Evolutionary conservation across 92 coral and sea anemone genomes (phyloP).

Genomic region (Porites lobata): DNA sequence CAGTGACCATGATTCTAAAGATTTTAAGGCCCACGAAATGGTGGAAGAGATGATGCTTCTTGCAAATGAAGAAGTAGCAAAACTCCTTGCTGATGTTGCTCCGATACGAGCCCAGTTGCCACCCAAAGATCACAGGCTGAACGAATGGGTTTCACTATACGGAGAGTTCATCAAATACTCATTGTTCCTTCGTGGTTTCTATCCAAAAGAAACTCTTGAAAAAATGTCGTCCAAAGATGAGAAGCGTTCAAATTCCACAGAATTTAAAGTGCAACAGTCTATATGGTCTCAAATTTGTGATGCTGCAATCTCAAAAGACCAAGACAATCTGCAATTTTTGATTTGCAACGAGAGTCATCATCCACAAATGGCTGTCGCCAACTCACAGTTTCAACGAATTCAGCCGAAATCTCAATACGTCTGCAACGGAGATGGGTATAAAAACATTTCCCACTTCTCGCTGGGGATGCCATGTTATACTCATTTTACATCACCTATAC

Average conservation of each 20-base stretch:
- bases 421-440: constrained; percentile 18
- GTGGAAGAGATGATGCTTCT: constrained; percentile 86
- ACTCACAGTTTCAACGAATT: constrained; percentile 60
- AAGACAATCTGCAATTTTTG: constrained; percentile 35
- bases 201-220: background rate
- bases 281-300: constrained; percentile 54
- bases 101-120: constrained; percentile 81
- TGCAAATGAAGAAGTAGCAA: constrained; percentile 74
- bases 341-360: constrained; percentile 64
- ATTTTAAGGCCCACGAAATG: constrained; percentile 70
- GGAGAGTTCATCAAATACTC: constrained; percentile 49
- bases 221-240: background rate
- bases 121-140: constrained; percentile 68
- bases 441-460: constrained; percentile 26
- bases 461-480: constrained; percentile 26
- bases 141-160: constrained; percentile 56
- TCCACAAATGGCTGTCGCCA: constrained; percentile 79
- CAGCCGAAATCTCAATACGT: constrained; percentile 63
- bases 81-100: constrained; percentile 48
- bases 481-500: constrained; percentile 92
- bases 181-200: constrained; percentile 46
- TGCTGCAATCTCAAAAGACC: constrained; percentile 35
- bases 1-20: constrained; percentile 31
- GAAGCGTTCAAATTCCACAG: background rate
- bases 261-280: constrained; percentile 41